Percentiles rank a stretch among this genome's conserved stretches.
phyloP scores from a whole-genome alignment of 2,888 invertebrate species.

The Plutella xylostella region DNA sequence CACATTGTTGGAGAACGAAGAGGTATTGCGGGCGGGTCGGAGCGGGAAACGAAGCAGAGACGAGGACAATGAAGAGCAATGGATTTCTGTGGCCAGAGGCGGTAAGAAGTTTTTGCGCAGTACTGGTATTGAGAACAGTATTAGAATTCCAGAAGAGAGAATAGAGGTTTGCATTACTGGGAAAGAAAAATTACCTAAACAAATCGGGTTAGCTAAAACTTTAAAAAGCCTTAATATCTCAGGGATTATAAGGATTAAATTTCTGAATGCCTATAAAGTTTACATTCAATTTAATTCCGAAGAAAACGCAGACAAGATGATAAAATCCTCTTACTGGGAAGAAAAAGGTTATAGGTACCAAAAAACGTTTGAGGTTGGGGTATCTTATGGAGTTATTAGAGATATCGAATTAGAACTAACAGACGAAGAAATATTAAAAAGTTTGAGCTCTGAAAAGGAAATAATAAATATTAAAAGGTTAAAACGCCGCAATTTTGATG shows the following conservation, averaged over 20 bases:
- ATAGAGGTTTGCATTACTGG: neutral
- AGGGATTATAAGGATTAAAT: slow-evolving; percentile 4
- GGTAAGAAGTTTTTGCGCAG: neutral
- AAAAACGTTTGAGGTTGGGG: slow-evolving; percentile 9
- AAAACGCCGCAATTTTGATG: slow-evolving; percentile 5
- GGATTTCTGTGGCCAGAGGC: neutral
- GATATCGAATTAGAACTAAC: slow-evolving; percentile 12
- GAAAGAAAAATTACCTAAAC: slow-evolving; percentile 8
- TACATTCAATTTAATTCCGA: slow-evolving; percentile 9
- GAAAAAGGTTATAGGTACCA: slow-evolving; percentile 10
- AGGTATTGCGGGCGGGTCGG: neutral
- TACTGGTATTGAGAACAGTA: neutral
- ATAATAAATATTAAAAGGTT: slow-evolving; percentile 9
- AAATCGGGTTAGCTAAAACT: slow-evolving; percentile 6
- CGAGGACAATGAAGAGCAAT: neutral
- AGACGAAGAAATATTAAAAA: slow-evolving; percentile 11
- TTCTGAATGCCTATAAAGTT: slow-evolving; percentile 11
- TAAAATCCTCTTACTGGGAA: slow-evolving; percentile 1
- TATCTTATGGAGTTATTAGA: slow-evolving; percentile 13
- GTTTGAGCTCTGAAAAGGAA: neutral
- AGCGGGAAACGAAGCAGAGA: neutral
- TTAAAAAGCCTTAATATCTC: neutral
- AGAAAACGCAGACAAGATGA: slow-evolving; percentile 4
- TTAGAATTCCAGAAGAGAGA: neutral
- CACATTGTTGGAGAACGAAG: neutral